phyloP scores from a whole-genome alignment of 2,888 invertebrate species.

The Lamproptera curius region DNA sequence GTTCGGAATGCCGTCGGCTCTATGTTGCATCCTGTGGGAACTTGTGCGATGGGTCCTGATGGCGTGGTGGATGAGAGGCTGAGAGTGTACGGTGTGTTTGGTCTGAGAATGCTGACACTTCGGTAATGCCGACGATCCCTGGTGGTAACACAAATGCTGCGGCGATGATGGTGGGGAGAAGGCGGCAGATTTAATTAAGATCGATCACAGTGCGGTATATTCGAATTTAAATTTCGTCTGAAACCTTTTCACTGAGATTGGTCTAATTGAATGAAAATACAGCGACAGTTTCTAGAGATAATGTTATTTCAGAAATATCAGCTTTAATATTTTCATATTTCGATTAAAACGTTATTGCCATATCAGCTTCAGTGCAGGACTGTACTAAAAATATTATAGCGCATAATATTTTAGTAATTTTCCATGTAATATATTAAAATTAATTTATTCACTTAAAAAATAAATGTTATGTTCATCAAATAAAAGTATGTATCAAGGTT shows the following conservation, averaged over 20 bases:
- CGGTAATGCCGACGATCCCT: conserved; percentile 55
- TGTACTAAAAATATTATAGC: too few relatives aligned
- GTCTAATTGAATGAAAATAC: too few relatives aligned
- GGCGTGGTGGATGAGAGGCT: conserved; percentile 59
- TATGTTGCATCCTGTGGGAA: conserved; percentile 78
- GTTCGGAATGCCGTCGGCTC: conserved; percentile 74
- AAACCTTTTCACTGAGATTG: background rate
- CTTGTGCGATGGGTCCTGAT: conserved; percentile 55
- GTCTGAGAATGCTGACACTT: conserved; percentile 58
- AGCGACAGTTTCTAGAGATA: too few relatives aligned
- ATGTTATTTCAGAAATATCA: too few relatives aligned
- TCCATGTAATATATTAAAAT: too few relatives aligned
- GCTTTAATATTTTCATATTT: too few relatives aligned
- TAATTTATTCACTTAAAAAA: too few relatives aligned
- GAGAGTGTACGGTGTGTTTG: conserved; percentile 45
- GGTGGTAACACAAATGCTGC: conserved; percentile 65
- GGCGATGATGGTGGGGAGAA: conserved; percentile 69
- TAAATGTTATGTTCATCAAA: too few relatives aligned
- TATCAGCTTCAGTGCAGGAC: too few relatives aligned
- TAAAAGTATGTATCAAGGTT: too few relatives aligned
- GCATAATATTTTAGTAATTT: too few relatives aligned
- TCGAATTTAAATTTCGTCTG: conserved; percentile 10
- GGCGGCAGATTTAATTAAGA: conserved; percentile 61
- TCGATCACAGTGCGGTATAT: conserved; percentile 14
- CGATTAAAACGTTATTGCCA: too few relatives aligned